Conservation (phyloP, 2,888 invertebrate genomes). For the Carcina quercana region DNA sequence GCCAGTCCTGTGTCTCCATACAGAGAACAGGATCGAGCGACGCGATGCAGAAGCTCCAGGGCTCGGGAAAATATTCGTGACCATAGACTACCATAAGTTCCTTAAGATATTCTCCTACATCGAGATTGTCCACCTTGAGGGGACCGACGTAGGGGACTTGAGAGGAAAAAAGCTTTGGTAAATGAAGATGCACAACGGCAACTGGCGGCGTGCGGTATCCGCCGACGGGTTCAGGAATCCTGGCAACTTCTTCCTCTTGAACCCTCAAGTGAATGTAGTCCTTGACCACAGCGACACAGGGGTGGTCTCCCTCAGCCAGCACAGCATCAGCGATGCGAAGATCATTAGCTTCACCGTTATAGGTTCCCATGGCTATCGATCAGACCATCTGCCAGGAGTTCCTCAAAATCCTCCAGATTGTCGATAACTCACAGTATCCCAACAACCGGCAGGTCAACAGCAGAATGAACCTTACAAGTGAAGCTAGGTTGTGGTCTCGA, state of each 20-base stretch:
- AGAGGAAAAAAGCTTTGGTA: conserved; percentile 89
- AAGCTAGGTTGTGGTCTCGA: conserved; percentile 89
- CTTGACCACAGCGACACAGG: conserved; percentile 79
- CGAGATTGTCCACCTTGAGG: conserved; percentile 90
- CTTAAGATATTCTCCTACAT: conserved; percentile 86
- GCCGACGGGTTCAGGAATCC: conserved; percentile 94
- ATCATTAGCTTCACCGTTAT: conserved; percentile 94
- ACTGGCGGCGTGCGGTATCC: conserved; percentile 90
- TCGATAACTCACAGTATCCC: conserved; percentile 92
- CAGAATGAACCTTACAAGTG: conserved; percentile 31
- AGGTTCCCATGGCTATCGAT: conserved; percentile 77
- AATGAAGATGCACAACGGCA: conserved; percentile 89
- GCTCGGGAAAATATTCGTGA: too few relatives aligned
- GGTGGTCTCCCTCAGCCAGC: conserved; percentile 90
- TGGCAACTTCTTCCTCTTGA: conserved; percentile 92
- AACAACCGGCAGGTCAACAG: conserved; percentile 90
- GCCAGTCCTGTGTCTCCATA: too few relatives aligned
- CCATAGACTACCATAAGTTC: too few relatives aligned
- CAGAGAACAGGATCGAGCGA: too few relatives aligned
- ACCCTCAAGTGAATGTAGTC: conserved; percentile 89
- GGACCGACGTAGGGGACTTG: conserved; percentile 92
- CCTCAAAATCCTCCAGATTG: conserved; percentile 89
- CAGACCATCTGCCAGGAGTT: conserved; percentile 87
- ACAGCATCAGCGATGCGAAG: conserved; percentile 93
- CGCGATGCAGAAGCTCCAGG: too few relatives aligned